A percentile compares a stretch with the other conserved stretches of the same genome.
phyloP scores from a whole-genome alignment of 2,797 vertebrate species.

The Thripadectes ignobilis region DNA sequence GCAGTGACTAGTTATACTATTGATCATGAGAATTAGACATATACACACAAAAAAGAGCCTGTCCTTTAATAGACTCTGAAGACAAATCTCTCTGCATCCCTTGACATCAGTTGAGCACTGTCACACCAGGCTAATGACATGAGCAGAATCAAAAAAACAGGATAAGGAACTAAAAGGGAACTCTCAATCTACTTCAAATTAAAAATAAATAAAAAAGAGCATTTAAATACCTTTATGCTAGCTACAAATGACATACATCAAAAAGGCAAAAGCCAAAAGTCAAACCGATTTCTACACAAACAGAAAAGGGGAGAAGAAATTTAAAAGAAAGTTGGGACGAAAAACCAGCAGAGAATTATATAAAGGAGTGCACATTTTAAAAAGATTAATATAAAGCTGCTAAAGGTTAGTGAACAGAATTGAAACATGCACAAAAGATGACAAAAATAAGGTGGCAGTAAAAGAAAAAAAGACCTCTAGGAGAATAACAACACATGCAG shows the following conservation, averaged over 20 bases:
- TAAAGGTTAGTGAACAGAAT: slow-evolving; percentile 19
- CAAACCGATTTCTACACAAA: background rate
- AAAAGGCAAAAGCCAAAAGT: background rate
- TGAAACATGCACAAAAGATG: background rate
- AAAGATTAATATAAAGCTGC: background rate
- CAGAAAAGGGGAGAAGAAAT: background rate
- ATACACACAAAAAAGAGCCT: background rate
- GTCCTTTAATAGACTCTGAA: background rate
- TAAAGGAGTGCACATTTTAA: background rate
- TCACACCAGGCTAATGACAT: background rate
- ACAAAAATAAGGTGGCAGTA: background rate
- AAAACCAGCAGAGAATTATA: background rate
- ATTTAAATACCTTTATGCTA: background rate
- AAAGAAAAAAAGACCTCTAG: background rate
- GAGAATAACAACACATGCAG: background rate
- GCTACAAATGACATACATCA: background rate
- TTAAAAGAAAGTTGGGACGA: background rate
- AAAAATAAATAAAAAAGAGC: background rate
- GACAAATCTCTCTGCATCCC: background rate
- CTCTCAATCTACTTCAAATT: background rate
- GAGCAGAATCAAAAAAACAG: background rate
- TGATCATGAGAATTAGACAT: background rate
- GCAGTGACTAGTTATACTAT: background rate
- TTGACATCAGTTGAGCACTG: background rate
- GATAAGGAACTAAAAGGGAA: background rate